Evolutionary conservation across 2,113 vertebrate genomes (phyloP).

Genomic region (Myiozetetes cayanensis): DNA sequence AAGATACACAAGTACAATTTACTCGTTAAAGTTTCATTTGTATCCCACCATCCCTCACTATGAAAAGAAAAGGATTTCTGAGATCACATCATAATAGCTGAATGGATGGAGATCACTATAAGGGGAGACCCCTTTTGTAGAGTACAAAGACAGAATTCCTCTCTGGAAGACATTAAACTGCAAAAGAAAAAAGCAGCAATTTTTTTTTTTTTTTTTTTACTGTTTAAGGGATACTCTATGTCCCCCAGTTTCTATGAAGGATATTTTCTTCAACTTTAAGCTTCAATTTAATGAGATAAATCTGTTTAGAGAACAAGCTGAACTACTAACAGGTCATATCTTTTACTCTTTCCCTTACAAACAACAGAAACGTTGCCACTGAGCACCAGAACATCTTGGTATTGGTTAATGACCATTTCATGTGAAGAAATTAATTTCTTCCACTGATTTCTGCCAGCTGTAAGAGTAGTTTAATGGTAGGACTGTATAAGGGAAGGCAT

Average conservation of each 20-base stretch:
- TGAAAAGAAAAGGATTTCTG: neutral
- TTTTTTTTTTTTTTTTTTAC: neutral
- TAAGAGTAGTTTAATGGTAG: neutral
- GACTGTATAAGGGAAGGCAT: neutral
- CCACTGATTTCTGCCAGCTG: neutral
- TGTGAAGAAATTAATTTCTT: neutral
- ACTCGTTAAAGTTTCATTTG: neutral
- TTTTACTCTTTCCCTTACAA: neutral
- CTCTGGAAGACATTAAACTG: neutral
- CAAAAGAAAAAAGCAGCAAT: neutral
- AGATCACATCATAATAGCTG: neutral
- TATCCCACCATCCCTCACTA: neutral
- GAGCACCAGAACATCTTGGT: neutral
- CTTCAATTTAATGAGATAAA: neutral
- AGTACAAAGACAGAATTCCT: neutral
- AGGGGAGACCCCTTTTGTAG: rapidly evolving
- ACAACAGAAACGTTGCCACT: neutral
- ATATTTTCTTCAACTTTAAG: neutral
- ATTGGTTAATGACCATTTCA: neutral
- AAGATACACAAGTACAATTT: neutral
- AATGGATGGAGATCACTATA: neutral
- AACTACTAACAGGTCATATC: neutral
- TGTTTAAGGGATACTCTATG: neutral
- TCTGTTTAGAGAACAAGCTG: neutral
- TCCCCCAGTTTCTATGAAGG: neutral